phyloP scores from a whole-genome alignment of 1,140 invertebrate genomes.

The Drosophila tsacasi region DNA sequence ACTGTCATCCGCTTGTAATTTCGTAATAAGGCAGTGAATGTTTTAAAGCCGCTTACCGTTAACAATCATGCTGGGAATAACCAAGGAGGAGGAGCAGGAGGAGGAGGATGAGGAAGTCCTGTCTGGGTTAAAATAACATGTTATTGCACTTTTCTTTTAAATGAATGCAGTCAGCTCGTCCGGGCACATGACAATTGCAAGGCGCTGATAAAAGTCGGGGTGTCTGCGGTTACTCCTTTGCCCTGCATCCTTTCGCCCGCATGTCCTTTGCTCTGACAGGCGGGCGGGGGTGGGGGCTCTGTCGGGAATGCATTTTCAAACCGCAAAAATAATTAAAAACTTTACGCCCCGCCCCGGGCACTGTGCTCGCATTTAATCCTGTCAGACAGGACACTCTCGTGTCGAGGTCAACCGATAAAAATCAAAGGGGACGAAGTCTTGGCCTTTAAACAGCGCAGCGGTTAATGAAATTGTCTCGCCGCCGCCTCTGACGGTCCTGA shows the following conservation, averaged over 20 bases:
- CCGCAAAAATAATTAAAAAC: conserved; percentile 83
- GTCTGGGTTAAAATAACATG: conserved; percentile 69
- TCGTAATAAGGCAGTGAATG: conserved; percentile 74
- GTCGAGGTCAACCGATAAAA: conserved; percentile 61
- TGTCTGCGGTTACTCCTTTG: conserved; percentile 57
- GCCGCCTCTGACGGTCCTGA: conserved; percentile 8
- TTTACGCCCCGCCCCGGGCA: conserved; percentile 53
- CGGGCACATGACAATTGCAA: conserved; percentile 66
- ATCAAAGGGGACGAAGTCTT: conserved; percentile 64
- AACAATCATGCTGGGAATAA: conserved; percentile 36
- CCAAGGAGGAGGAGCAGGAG: background rate
- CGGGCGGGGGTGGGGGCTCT: background rate
- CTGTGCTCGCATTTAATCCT: conserved; percentile 50
- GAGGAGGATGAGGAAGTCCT: conserved; percentile 10
- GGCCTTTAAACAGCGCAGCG: conserved; percentile 49
- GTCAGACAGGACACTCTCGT: conserved; percentile 36
- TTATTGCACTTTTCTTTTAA: conserved; percentile 80
- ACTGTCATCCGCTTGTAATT: conserved; percentile 77
- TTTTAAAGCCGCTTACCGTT: conserved; percentile 76
- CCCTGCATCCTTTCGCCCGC: conserved; percentile 5
- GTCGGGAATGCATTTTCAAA: conserved; percentile 69
- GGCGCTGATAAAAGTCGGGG: conserved; percentile 67
- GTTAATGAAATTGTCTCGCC: conserved; percentile 76
- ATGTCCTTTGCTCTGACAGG: conserved; percentile 37
- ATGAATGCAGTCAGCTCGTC: conserved; percentile 51